These are phyloP conservation scores for Apis cerana DNA, from an alignment of 1,140 invertebrate genomes.

Conservation along the genomic window DNA sequence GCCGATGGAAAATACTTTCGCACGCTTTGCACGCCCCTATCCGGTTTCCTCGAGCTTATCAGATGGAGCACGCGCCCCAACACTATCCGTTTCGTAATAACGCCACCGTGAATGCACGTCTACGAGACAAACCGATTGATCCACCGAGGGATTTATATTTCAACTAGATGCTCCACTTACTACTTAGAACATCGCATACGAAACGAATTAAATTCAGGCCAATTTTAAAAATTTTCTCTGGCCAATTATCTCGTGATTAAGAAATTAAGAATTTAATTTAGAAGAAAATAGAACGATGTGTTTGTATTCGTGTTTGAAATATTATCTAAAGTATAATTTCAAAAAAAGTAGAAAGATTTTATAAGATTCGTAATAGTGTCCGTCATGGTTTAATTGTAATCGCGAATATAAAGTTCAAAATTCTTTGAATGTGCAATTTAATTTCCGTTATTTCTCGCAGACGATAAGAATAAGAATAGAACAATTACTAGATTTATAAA, in stretches of 20 bases:
- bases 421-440: no score
- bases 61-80: not conserved
- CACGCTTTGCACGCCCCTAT: slow-evolving; percentile 7
- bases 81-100: slow-evolving; percentile 6
- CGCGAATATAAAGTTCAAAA: no score
- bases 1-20: slow-evolving; percentile 27
- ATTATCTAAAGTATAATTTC: no score
- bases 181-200: not conserved
- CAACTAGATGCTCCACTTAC: not conserved
- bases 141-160: slow-evolving; percentile 8
- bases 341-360: no score
- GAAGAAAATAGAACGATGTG: no score
- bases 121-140: slow-evolving; percentile 17
- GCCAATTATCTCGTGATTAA: not conserved
- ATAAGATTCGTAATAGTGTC: no score
- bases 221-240: not conserved
- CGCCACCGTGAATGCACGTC: not conserved
- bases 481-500: not conserved
- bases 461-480: no score
- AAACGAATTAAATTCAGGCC: not conserved
- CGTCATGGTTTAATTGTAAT: no score
- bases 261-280: no score
- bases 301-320: no score
- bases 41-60: slow-evolving; percentile 26
- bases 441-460: not conserved